Percentiles rank a stretch among this genome's conserved stretches.
These are phyloP conservation scores for Pseudopleuronectes americanus DNA, from an alignment of 2,797 vertebrate genomes.

Conservation along the genomic window DNA sequence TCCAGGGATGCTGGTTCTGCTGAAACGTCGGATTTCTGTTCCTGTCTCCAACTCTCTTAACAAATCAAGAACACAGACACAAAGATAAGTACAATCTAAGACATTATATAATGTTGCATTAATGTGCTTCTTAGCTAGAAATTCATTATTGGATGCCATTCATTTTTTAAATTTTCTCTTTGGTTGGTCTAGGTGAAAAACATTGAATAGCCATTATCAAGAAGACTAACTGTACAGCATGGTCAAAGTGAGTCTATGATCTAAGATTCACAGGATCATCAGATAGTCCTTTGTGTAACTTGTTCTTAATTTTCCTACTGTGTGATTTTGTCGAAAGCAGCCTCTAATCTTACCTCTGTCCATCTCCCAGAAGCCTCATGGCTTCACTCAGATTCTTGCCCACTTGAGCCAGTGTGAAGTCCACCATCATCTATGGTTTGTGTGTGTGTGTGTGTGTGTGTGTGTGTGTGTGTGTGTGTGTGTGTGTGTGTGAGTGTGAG, in stretches of 20 bases:
- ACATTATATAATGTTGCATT: too few relatives aligned
- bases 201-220: too few relatives aligned
- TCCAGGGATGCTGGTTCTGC: constrained; percentile 91
- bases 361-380: constrained; percentile 92
- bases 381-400: constrained; percentile 93
- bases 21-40: constrained; percentile 77
- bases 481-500: constrained; percentile 3
- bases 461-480: background rate
- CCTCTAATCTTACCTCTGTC: constrained; percentile 81
- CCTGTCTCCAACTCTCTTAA: constrained; percentile 72
- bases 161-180: too few relatives aligned
- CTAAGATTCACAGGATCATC: too few relatives aligned
- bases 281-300: too few relatives aligned
- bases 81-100: background rate
- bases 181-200: too few relatives aligned
- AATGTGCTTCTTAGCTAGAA: too few relatives aligned
- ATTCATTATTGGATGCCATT: too few relatives aligned
- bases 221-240: too few relatives aligned
- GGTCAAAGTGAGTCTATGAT: too few relatives aligned
- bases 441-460: constrained; percentile 7
- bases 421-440: constrained; percentile 82
- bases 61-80: constrained; percentile 35
- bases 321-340: too few relatives aligned
- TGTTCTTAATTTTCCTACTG: too few relatives aligned
- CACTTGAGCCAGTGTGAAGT: constrained; percentile 90